Percentiles rank a stretch among this genome's conserved stretches.
These are phyloP conservation scores for Metopia argyrocephala DNA, from an alignment of 2,888 invertebrate genomes.

Conservation along the genomic window DNA sequence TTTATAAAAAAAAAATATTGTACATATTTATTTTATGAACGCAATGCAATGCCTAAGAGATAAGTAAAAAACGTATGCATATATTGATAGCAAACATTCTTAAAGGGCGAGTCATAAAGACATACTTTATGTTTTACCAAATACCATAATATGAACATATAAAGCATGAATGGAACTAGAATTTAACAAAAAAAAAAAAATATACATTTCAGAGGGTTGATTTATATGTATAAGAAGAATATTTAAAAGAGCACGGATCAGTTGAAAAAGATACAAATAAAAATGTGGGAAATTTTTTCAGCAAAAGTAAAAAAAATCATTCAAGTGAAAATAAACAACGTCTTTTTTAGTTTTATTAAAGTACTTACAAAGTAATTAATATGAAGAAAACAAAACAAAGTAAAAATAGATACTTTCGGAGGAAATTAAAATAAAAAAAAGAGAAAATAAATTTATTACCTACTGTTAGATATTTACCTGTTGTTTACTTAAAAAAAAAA, in stretches of 20 bases:
- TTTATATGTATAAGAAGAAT: slow-evolving; percentile 14
- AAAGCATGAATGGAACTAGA: neutral
- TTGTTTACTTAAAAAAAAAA: neutral
- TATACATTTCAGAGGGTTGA: neutral
- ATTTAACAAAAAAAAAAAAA: neutral
- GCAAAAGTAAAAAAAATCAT: slow-evolving; percentile 19
- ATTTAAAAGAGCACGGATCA: slow-evolving; percentile 29
- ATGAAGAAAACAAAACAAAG: neutral
- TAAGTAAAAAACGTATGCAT: neutral
- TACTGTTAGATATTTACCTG: slow-evolving; percentile 21
- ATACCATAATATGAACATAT: neutral
- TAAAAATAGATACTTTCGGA: neutral
- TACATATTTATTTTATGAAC: neutral
- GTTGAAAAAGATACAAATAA: neutral
- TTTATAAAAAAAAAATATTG: neutral
- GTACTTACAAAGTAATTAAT: slow-evolving; percentile 15
- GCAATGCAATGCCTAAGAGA: neutral
- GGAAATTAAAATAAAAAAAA: slow-evolving; percentile 4
- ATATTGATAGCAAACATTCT: slow-evolving; percentile 1
- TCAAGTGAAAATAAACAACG: slow-evolving; percentile 44
- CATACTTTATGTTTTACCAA: slow-evolving; percentile 1
- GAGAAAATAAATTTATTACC: slow-evolving; percentile 21
- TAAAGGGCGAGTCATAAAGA: neutral
- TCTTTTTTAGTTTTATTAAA: slow-evolving; percentile 1
- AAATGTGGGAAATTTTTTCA: slow-evolving; percentile 51